Evolutionary conservation across 1,140 invertebrate species (phyloP), one percentile per base, ranked within the genome.

Genomic region (Choristoneura fumiferana): DNA sequence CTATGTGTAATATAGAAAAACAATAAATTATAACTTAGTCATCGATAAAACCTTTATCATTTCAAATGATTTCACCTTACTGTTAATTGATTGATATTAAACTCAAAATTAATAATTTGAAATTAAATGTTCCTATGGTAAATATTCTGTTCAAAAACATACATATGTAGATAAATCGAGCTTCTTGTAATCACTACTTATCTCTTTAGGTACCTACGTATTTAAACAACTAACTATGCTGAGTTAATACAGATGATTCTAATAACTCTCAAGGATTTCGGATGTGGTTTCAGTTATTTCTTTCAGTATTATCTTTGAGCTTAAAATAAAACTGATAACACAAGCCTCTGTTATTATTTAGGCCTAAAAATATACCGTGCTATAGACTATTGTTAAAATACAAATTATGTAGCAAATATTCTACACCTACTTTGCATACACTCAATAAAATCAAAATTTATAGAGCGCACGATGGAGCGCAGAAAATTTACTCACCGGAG

Each of bases 401-500:
- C 39, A 22, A 18, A 45, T 22, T 18, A n/a, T n/a, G n/a, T 0
- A 49, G n/a, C 18, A 29, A 29, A 29, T 6, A 33, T 9, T 3
- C 1, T 8, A 37, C 8, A 37, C 1, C 35, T 22, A 29, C n/a
- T n/a, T n/a, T n/a, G n/a, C n/a, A 29, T 22, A 49, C 12, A 0
- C 5, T n/a, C 18, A 49, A 22, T 4, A 9, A 4, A 37, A 10
- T 37, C n/a, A 3, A 40, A 49, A 49, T 15, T 49, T 49, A n/a
- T n/a, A 49, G 9, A 29, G 18, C 17, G n/a, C 17, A 22, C 9
- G 17, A 18, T 4, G 17, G n/a, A 22, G 40, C 43, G 3, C 22
- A 29, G 22, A 6, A 39, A 59, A 55, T 58, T 58, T 65, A 84
- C 84, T 86, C 60, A 87, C 84, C 84, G 63, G 84, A 87, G 67